These are phyloP conservation scores for Lutra lutra DNA, from an alignment of 2,797 vertebrate species.

Conservation along the genomic window DNA sequence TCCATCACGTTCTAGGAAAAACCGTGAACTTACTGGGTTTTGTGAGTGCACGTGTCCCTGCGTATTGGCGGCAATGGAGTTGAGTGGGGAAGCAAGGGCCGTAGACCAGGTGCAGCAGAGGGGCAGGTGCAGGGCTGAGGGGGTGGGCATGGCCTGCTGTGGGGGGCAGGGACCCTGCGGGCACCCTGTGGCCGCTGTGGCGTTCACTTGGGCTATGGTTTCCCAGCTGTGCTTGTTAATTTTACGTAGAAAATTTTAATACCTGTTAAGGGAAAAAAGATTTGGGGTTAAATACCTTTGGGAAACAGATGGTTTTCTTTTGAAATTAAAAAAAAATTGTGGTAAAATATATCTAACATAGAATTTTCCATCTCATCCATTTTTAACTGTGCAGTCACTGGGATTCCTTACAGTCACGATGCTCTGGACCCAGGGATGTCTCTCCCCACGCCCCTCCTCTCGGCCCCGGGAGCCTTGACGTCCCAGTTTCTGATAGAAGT, in stretches of 20 bases:
- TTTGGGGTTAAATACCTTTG: no score
- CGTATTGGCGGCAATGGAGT: not conserved
- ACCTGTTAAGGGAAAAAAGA: not conserved
- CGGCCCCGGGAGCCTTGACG: not conserved
- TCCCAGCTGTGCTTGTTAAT: not conserved
- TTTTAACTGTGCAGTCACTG: not conserved
- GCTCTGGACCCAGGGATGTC: not conserved
- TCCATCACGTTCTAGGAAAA: no score
- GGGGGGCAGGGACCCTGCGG: no score
- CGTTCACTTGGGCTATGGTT: not conserved
- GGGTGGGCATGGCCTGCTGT: not conserved
- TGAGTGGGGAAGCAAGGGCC: no score
- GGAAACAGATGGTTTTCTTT: not conserved
- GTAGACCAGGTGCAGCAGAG: accelerated
- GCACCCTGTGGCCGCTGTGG: not conserved
- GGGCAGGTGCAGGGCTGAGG: accelerated
- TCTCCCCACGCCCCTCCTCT: not conserved
- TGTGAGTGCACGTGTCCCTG: not conserved
- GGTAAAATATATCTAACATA: not conserved
- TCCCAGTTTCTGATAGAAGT: not conserved
- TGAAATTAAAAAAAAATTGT: not conserved
- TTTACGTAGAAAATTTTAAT: not conserved
- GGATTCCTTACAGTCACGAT: not conserved
- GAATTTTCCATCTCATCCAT: not conserved
- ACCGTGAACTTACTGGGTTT: not conserved